Conservation (phyloP, 1,140 invertebrate species). For the Macrosteles quadrilineatus region DNA sequence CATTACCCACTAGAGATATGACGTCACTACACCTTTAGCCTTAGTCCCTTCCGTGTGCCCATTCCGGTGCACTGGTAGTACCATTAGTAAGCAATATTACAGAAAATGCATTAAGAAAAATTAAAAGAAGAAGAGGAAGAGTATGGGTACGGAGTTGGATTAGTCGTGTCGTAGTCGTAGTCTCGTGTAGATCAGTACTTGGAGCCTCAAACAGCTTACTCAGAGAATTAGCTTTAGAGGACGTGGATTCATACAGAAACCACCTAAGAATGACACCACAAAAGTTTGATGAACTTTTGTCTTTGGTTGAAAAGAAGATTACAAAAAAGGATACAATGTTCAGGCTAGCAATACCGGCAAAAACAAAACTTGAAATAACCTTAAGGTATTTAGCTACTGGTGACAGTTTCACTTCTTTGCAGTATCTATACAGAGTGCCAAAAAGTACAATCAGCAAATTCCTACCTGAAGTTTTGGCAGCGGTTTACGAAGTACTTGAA, state of each 20-base stretch:
- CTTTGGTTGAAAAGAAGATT: not conserved
- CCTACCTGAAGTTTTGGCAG: slow-evolving; percentile 4
- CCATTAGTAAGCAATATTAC: no score
- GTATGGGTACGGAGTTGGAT: not conserved
- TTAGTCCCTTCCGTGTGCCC: no score
- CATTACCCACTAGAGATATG: no score
- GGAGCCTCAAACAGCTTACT: not conserved
- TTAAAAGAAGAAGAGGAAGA: not conserved
- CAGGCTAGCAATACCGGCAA: not conserved
- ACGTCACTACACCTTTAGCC: no score
- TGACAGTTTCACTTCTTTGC: slow-evolving; percentile 9
- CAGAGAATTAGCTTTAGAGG: not conserved
- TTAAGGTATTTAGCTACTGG: slow-evolving; percentile 10
- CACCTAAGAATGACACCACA: not conserved
- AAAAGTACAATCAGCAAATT: not conserved
- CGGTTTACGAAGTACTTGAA: slow-evolving; percentile 9
- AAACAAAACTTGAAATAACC: slow-evolving; percentile 19
- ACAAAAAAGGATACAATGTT: slow-evolving; percentile 17
- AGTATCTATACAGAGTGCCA: slow-evolving; percentile 12
- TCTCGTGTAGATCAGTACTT: not conserved
- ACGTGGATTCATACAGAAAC: not conserved
- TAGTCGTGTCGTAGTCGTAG: no score
- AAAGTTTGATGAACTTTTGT: not conserved
- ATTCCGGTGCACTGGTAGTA: no score
- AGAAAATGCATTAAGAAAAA: no score